These are phyloP conservation scores for Epizoanthus illoricatus DNA, from an alignment of 92 coral and sea anemone species.

Conservation along the genomic window DNA sequence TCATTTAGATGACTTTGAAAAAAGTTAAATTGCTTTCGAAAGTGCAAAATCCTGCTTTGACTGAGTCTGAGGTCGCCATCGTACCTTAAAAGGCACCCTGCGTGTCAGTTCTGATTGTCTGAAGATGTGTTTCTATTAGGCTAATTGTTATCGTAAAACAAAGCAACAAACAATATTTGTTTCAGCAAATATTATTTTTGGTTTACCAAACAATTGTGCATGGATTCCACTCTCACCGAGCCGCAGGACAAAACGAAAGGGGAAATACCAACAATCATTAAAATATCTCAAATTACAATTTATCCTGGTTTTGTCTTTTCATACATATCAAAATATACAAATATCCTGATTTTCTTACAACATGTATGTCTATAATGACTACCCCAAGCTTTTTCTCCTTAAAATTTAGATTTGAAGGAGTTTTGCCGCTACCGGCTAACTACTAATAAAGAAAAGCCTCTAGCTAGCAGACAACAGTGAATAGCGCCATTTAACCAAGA, in stretches of 20 bases:
- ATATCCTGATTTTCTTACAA: neutral
- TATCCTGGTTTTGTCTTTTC: neutral
- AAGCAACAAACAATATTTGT: neutral
- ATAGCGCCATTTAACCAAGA: neutral
- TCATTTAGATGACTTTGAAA: neutral
- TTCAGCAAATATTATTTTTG: slow-evolving; percentile 7
- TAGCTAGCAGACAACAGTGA: too few relatives aligned
- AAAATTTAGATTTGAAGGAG: neutral
- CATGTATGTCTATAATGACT: neutral
- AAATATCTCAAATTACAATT: neutral
- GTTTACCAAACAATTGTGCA: too few relatives aligned
- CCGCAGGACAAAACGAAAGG: neutral
- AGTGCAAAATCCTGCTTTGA: neutral
- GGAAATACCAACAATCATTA: neutral
- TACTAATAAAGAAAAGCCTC: neutral
- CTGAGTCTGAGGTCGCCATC: neutral
- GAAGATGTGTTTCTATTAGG: neutral
- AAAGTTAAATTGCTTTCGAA: slow-evolving; percentile 9
- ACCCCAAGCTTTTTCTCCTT: neutral
- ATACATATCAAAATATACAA: neutral
- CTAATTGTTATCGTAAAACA: slow-evolving; percentile 4
- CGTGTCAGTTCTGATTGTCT: neutral
- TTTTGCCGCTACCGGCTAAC: neutral
- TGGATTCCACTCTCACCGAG: too few relatives aligned
- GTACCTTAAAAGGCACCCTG: neutral